These are phyloP conservation scores for Reticulitermes lucifugus DNA, from an alignment of 2,888 invertebrate genomes.

Conservation along the genomic window DNA sequence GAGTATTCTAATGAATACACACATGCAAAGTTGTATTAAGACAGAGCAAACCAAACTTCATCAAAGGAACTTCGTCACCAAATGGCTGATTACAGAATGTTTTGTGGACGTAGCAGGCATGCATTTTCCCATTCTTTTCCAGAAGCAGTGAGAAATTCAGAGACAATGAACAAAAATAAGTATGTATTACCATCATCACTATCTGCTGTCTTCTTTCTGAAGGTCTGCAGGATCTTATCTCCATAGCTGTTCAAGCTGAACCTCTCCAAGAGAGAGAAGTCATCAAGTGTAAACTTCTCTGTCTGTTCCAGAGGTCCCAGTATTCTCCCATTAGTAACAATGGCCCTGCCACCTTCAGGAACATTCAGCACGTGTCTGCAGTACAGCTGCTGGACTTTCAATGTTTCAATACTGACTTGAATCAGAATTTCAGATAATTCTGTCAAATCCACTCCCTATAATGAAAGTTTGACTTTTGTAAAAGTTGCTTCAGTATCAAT, in stretches of 20 bases:
- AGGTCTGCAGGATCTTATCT: conserved; percentile 76
- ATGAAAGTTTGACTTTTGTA: not conserved
- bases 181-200: conserved; percentile 59
- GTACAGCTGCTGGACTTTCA: conserved; percentile 69
- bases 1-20: no score
- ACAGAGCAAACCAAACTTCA: no score
- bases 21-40: no score
- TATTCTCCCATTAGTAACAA: conserved; percentile 90
- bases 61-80: no score
- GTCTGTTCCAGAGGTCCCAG: conserved; percentile 82
- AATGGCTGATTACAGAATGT: no score
- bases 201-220: conserved; percentile 64
- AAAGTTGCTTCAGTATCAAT: no score
- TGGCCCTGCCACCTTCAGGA: conserved; percentile 73
- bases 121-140: no score
- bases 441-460: conserved; percentile 45
- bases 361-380: conserved; percentile 79
- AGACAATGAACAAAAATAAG: not conserved
- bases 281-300: conserved; percentile 86
- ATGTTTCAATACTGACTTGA: not conserved
- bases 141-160: not conserved
- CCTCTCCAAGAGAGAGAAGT: conserved; percentile 90
- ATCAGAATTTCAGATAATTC: conserved; percentile 24
- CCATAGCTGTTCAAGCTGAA: conserved; percentile 72
- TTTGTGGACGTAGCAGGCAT: no score